Percentiles rank a stretch among this genome's conserved stretches.
These are phyloP conservation scores for Macroglossus sobrinus DNA, from an alignment of 2,113 vertebrate species.

Conservation along the genomic window DNA sequence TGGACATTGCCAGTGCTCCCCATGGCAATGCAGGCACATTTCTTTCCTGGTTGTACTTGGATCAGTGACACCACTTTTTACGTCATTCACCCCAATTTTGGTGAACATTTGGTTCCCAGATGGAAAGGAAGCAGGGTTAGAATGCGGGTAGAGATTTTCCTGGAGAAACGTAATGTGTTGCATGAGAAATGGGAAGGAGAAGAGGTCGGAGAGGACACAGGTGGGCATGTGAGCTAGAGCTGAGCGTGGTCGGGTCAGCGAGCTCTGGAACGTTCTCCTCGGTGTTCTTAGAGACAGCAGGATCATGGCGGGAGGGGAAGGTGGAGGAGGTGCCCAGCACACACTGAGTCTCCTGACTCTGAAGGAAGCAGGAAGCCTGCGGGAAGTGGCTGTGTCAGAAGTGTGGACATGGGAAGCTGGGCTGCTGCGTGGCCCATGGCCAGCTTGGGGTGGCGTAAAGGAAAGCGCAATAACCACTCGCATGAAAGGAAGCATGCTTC, in stretches of 20 bases:
- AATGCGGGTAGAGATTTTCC: not conserved
- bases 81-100: not conserved
- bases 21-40: fast-evolving
- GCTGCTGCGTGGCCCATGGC: not conserved
- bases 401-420: not conserved
- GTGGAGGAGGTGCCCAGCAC: fast-evolving
- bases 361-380: not conserved
- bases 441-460: fast-evolving
- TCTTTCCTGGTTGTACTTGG: not conserved
- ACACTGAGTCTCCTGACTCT: fast-evolving
- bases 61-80: not conserved
- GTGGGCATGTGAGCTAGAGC: fast-evolving
- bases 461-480: not conserved
- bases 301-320: fast-evolving
- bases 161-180: not conserved
- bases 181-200: not conserved
- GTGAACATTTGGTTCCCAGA: not conserved
- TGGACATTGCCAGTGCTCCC: fast-evolving
- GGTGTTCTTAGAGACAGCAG: not conserved
- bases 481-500: not conserved
- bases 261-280: not conserved
- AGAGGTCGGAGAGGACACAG: not conserved
- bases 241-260: too few relatives aligned
- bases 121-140: not conserved
- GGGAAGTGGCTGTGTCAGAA: not conserved